Evolutionary conservation across 2,888 invertebrate genomes (phyloP), one percentile per base, ranked within the genome.

Genomic region (Cataglyphis altisquamis): DNA sequence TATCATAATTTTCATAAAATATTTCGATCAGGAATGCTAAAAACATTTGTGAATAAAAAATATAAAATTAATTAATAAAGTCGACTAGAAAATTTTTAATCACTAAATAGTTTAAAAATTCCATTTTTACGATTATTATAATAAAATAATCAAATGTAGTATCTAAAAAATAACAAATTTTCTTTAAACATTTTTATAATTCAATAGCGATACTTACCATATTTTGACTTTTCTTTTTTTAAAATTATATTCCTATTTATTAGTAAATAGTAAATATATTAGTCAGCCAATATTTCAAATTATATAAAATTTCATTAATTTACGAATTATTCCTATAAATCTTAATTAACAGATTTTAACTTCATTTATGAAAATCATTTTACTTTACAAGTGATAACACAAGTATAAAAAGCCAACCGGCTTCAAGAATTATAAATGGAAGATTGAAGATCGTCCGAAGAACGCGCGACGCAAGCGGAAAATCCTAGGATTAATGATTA

Each of bases 401-500:
- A 63, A 74, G 21, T 74, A 74, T 15, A 62, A 62, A 63, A 5
- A 21, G 12, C 15, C 48, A 63, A 63, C 5, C 36, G 18, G 10
- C 55, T 77, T 66, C 1, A 70, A 60, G 45, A 80, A 32, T 70
- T 12, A 18, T 25, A 36, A 52, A 48, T 48, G 32, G 84, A 85
- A 75, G 72, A 70, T 85, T 83, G 62, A 55, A 36, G 66, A 83
- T 41, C 72, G 67, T 63, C 36, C 89, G 86, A 66, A 39, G 62
- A 55, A 60, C 67, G 62, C 67, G 57, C 55, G 55, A 32, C 48
- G 74, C 70, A 82, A 83, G 73, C 72, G 77, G 68, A 70, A 82
- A 75, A 77, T 57, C 36, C 72, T 81, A 81, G 70, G 25, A 86
- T 77, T 87, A 83, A 86, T 84, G 85, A 89, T 68, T 72, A 85